Evolutionary conservation across 2,888 invertebrate species (phyloP).

Genomic region (Ditylenchus weischeri): DNA sequence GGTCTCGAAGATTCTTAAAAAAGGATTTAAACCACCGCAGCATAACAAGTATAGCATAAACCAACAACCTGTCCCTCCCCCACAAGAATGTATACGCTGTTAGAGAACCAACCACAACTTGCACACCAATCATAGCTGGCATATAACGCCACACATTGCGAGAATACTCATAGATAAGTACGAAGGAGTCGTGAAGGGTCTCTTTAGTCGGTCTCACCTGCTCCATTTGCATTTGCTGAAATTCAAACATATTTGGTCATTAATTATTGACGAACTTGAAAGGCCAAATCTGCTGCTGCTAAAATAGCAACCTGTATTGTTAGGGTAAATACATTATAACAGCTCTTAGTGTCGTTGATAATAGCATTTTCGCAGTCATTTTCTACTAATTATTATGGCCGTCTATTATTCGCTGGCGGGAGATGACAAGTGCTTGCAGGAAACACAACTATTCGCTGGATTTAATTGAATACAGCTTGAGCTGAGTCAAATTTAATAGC

Average conservation of each 20-base stretch:
- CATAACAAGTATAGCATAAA: neutral
- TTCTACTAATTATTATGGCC: too few relatives aligned
- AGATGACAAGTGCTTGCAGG: too few relatives aligned
- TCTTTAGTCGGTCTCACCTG: neutral
- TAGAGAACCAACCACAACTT: constrained; percentile 38
- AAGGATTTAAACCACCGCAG: neutral
- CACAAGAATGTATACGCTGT: constrained; percentile 45
- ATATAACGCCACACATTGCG: constrained; percentile 13
- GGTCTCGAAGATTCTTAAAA: constrained; percentile 44
- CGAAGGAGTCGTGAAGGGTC: neutral
- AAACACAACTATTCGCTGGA: too few relatives aligned
- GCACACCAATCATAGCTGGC: constrained; percentile 23
- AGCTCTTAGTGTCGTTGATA: too few relatives aligned
- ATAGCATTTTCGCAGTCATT: too few relatives aligned
- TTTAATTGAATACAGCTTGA: too few relatives aligned
- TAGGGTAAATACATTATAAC: too few relatives aligned
- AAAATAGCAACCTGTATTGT: too few relatives aligned
- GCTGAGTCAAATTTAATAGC: too few relatives aligned
- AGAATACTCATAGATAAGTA: constrained; percentile 12
- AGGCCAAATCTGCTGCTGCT: too few relatives aligned
- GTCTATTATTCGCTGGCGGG: too few relatives aligned
- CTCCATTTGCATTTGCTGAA: constrained; percentile 5
- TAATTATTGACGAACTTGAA: neutral
- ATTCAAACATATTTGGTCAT: neutral
- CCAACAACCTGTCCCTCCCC: constrained; percentile 42